Percentiles rank a stretch among this genome's conserved stretches.
phyloP scores from a whole-genome alignment of 2,888 invertebrate species.

The Ornithoptera priamus region DNA sequence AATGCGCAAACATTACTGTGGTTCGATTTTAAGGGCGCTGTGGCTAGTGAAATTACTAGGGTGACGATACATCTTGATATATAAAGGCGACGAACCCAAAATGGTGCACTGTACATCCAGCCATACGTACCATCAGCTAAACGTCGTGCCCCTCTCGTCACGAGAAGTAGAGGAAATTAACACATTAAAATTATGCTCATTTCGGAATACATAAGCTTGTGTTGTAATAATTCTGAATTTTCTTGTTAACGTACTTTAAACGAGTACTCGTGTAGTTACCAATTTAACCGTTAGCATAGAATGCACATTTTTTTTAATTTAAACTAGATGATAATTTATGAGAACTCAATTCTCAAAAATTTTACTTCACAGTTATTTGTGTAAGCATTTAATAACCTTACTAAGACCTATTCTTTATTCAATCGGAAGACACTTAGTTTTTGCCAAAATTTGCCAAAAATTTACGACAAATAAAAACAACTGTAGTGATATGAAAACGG shows the following conservation, averaged over 20 bases:
- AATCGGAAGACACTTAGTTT: conserved; percentile 34
- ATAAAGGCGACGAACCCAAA: too few species aligned
- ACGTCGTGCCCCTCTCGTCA: too few species aligned
- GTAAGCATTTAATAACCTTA: too few species aligned
- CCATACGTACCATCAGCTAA: too few species aligned
- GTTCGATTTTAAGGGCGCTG: too few species aligned
- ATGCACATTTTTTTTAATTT: conserved; percentile 45
- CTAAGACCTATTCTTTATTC: not conserved
- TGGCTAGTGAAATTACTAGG: too few species aligned
- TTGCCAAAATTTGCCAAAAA: conserved; percentile 77
- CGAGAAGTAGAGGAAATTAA: too few species aligned
- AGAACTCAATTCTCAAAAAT: conserved; percentile 42
- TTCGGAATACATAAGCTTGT: not conserved
- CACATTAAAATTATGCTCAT: not conserved
- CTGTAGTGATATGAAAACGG: not conserved
- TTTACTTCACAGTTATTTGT: not conserved
- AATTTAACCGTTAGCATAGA: conserved; percentile 51
- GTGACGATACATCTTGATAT: too few species aligned
- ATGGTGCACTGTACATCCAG: too few species aligned
- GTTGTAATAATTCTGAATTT: not conserved
- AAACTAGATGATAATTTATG: conserved; percentile 44
- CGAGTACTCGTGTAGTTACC: conserved; percentile 23
- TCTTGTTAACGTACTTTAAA: not conserved
- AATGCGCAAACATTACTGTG: too few species aligned
- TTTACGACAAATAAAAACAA: not conserved